These are phyloP conservation scores for Arremon aurantiirostris DNA, from an alignment of 2,797 vertebrate species.

Conservation along the genomic window DNA sequence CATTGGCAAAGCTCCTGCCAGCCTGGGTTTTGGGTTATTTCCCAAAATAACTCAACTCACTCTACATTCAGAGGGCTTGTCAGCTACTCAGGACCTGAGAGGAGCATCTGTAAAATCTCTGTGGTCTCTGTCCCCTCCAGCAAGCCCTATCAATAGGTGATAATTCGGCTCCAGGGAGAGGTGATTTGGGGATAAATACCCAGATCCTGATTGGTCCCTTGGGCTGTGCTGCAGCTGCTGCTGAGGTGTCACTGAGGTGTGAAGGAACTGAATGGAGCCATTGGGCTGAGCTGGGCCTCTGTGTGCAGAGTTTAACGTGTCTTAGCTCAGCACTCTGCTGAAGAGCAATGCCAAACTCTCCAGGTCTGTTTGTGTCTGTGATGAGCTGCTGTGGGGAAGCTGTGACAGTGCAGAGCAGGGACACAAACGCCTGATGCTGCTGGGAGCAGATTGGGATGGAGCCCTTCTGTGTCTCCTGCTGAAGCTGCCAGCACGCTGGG, in stretches of 20 bases:
- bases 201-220: too few relatives aligned
- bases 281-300: background rate
- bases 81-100: background rate
- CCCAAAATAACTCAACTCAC: background rate
- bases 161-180: background rate
- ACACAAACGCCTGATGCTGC: background rate
- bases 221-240: background rate
- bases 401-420: background rate
- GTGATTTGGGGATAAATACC: background rate
- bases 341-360: background rate
- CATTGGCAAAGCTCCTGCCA: accelerated
- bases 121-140: background rate
- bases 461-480: background rate
- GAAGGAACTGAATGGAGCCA: background rate
- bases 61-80: background rate
- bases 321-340: background rate
- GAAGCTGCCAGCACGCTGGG: accelerated
- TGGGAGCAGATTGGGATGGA: background rate
- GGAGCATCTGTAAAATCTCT: background rate
- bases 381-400: background rate
- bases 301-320: background rate
- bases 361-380: background rate
- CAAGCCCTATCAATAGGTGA: background rate
- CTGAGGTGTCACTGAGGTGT: background rate
- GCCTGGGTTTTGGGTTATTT: background rate